These are phyloP conservation scores for Amiota mariae DNA, from an alignment of 2,888 invertebrate genomes.

Conservation along the genomic window DNA sequence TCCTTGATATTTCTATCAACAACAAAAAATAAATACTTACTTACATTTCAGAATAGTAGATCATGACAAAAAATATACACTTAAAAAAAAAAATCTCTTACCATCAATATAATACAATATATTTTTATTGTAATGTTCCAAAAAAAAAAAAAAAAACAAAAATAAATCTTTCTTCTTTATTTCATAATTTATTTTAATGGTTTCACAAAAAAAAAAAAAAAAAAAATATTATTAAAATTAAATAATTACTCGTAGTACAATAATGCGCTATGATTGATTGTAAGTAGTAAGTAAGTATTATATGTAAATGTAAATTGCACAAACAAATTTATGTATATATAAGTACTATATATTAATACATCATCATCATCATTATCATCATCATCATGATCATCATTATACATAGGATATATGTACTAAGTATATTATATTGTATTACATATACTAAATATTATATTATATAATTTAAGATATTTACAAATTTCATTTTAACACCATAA, in stretches of 20 bases:
- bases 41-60: too few relatives aligned
- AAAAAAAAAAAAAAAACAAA: conserved; percentile 22
- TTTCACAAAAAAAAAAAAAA: conserved; percentile 27
- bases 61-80: too few relatives aligned
- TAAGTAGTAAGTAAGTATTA: not conserved
- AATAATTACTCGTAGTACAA: conserved; percentile 18
- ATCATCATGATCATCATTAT: not conserved
- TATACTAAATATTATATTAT: too few relatives aligned
- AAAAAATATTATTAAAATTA: not conserved
- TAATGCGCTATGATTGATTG: conserved; percentile 16
- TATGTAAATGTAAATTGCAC: conserved; percentile 21
- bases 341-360: not conserved
- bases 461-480: not conserved
- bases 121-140: conserved; percentile 28
- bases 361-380: not conserved
- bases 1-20: too few relatives aligned
- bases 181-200: too few relatives aligned
- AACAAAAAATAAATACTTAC: too few relatives aligned
- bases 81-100: too few relatives aligned
- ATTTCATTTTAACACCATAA: not conserved
- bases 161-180: too few relatives aligned
- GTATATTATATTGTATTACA: conserved; percentile 17
- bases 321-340: not conserved
- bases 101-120: too few relatives aligned
- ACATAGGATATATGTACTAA: too few relatives aligned